Base-by-base conservation (phyloP, 2,888 invertebrate genomes). In the Chymomyza procnemis region DNA sequence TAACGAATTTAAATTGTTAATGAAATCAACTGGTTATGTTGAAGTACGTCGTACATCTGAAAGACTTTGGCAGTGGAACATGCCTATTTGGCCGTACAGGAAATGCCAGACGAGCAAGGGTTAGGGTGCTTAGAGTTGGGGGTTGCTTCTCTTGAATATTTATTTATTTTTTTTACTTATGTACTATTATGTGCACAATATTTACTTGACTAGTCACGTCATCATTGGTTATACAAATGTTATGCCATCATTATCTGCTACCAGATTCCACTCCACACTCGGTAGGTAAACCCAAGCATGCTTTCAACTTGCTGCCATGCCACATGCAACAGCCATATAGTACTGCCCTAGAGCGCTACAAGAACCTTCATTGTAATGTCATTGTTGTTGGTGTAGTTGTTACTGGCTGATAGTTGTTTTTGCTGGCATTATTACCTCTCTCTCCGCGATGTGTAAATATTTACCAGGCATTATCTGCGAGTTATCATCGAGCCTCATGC, bases 401-500 rank as follows among this genome's bases (percentile, higher is more conserved):
- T 50, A 12, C 34, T 41, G 34, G 9, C 12, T 41, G 34, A 41
- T 41, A 41, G 34, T 50, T 50, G 50, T 16, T 50, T 71, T 71
- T 63, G 21, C 8, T 73, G 73, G 59, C 50, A 69, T 76, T 73
- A 73, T 63, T 59, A 66, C 52, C 61, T 60, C 54, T 57, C 21
- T 59, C 54, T 57, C 21, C 55, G 54, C 60, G 26, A 30, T 62
- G 64, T 54, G 61, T 52, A 74, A 70, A 70, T 83, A 80, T 83
- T 87, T 83, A 82, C 87, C 76, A 76, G 66, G 83, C 73, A 86
- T 82, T 82, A 82, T 82, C 81, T 81, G 70, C 73, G 74, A 82
- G 83, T 79, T 86, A 82, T 85, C 86, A 76, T 80, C 77, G 70
- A 77, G 77, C 73, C 34, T n/a, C 34, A 41, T 41, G 12, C 34